Evolutionary conservation across 2,797 vertebrate genomes (phyloP), one percentile per base, ranked within the genome.

Genomic region (Austrolebias charrua): DNA sequence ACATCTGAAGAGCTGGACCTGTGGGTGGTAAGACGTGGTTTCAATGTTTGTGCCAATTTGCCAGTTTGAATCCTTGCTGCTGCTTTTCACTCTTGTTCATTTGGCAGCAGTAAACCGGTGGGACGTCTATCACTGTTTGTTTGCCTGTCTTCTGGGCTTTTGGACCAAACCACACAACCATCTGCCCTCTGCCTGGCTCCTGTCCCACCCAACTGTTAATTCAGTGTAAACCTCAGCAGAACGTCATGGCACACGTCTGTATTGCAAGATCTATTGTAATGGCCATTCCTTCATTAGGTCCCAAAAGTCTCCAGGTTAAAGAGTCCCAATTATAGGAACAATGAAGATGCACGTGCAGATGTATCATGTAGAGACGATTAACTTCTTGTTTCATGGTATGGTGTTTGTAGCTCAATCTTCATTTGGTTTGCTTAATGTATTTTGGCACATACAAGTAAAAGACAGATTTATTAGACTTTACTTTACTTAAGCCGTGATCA

Each of bases 151-250:
- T 63, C 16, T 29, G 51, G 67, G 38, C 69, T 71, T 61, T 78
- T 6, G 64, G 72, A 76, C 75, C 76, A 81, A 87, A 78, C 76
- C 78, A 75, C 81, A 80, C 69, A 81, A 75, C 83, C 86, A 80
- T 86, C 82, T 87, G 86, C 79, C 81, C 71, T 76, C n/a, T 14
- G 82, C 78, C 82, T 81, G 81, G 78, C 78, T 79, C 66, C 72
- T 51, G 45, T 80, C 80, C 76, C 68, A 64, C 74, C 67, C 51
- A 71, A 74, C 76, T 82, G 83, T 86, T 81, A 69, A 81, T 87
- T 60, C 70, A 71, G 69, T 58, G 78, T 71, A 79, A 82, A 85
- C 73, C 79, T 81, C 76, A 60, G 81, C 65, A 73, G 78, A 80
- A 51, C 44, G 29, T 31, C 65, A 50, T 84, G 86, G 81, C 86